phyloP scores from a whole-genome alignment of 2,797 vertebrate genomes.

The Myiothlypis chrysogaster region DNA sequence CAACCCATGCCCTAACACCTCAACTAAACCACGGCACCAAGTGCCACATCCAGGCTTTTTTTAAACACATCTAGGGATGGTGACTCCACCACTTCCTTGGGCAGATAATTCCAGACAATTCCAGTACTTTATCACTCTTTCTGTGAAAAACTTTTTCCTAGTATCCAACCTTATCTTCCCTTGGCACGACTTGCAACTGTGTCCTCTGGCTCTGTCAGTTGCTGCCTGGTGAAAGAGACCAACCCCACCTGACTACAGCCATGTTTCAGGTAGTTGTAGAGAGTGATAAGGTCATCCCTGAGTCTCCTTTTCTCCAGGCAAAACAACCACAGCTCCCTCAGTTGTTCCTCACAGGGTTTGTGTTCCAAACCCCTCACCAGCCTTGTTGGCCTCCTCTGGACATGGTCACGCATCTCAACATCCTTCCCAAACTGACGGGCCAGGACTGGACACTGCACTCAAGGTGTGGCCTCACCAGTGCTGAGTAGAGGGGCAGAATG shows the following conservation, averaged over 20 bases:
- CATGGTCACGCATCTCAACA: fast-evolving
- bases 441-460: neutral
- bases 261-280: fast-evolving
- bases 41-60: no score
- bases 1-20: no score
- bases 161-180: neutral
- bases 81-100: neutral
- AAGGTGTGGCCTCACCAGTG: neutral
- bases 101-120: neutral
- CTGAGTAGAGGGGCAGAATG: fast-evolving
- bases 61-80: neutral
- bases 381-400: neutral
- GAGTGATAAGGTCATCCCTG: neutral
- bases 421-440: neutral
- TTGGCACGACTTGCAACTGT: neutral
- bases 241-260: neutral
- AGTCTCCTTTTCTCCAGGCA: neutral
- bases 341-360: fast-evolving
- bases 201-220: neutral
- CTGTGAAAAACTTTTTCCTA: neutral
- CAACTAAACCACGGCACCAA: fast-evolving
- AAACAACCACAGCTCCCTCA: neutral
- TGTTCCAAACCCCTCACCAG: neutral
- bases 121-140: neutral
- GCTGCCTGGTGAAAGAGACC: neutral